phyloP scores from a whole-genome alignment of 2,888 invertebrate species.

The Plusia festucae region DNA sequence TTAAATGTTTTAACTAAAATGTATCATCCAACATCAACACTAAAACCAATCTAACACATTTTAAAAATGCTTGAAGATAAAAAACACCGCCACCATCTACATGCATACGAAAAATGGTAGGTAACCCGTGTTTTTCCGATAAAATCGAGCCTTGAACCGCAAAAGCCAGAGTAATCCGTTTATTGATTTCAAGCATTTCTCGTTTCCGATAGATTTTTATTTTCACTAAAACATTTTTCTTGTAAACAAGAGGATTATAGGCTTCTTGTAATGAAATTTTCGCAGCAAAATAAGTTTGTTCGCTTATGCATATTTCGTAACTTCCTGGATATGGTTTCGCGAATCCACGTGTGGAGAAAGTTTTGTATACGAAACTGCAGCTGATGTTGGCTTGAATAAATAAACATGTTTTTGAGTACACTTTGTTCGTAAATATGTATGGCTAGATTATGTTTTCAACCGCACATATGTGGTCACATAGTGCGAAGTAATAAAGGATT shows the following conservation, averaged over 20 bases:
- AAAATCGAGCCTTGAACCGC: slow-evolving; percentile 52
- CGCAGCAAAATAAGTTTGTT: slow-evolving; percentile 12
- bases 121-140: slow-evolving; percentile 46
- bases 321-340: background rate
- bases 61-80: slow-evolving; percentile 5
- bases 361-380: background rate
- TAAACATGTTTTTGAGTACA: background rate
- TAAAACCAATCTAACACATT: background rate
- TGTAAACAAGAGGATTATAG: slow-evolving; percentile 59
- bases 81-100: slow-evolving; percentile 14
- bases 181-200: slow-evolving; percentile 64
- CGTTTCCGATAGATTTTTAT: slow-evolving; percentile 50
- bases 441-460: background rate
- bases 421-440: background rate
- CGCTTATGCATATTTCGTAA: slow-evolving; percentile 2
- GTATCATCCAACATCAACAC: too few species aligned
- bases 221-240: slow-evolving; percentile 55
- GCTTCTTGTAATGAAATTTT: slow-evolving; percentile 43
- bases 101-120: slow-evolving; percentile 27
- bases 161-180: slow-evolving; percentile 61
- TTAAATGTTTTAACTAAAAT: too few species aligned
- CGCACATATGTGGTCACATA: background rate
- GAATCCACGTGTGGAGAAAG: background rate
- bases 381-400: background rate
- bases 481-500: background rate